Evolutionary conservation across 2,888 invertebrate species (phyloP), one percentile per base, ranked within the genome.

Genomic region (Diaprepes abbreviatus): DNA sequence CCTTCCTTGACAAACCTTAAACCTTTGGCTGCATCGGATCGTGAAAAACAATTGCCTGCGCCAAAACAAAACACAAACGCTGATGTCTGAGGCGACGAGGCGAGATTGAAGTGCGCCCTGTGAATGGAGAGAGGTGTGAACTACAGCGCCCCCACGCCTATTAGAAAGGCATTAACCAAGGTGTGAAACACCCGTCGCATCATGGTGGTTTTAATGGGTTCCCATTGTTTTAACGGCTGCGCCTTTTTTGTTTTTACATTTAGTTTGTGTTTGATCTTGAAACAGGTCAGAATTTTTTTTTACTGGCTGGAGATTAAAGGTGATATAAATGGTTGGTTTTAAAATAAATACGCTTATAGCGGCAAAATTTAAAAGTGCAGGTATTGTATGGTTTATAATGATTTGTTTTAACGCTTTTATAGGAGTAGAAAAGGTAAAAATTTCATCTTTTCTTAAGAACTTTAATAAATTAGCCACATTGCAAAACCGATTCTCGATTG

Each of bases 161-260:
- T 71, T 71, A 71, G 66, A 63, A 78, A 76, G 74, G 79, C 77
- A 78, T 78, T 78, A 77, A 74, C 75, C 74, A 78, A 78, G 78
- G 79, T 79, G 79, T 79, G 78, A 78, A 79, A 79, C 71, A 62
- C 66, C 71, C 66, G 71, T 71, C 71, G 52, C 66, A 66, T 66
- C 66, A 71, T 71, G 66, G 66, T 71, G 63, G 71, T 63, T 58
- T 66, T 71, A 71, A 71, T 71, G 71, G 71, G 60, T 66, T 40
- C 63, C 64, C 64, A 66, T 71, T 71, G 71, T 71, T 63, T 71
- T 62, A 70, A 65, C 62, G 62, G 65, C 70, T 70, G 70, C 70
- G 70, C 70, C 66, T 66, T 71, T 66, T 66, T 60, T 58, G 17
- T 50, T 40, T 62, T 36, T 62, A 54, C 62, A 38, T 62, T 68